Percentiles rank a stretch among this genome's conserved stretches.
These are phyloP conservation scores for Harlomillsia oculata DNA, from an alignment of 1,140 invertebrate species.

Conservation along the genomic window DNA sequence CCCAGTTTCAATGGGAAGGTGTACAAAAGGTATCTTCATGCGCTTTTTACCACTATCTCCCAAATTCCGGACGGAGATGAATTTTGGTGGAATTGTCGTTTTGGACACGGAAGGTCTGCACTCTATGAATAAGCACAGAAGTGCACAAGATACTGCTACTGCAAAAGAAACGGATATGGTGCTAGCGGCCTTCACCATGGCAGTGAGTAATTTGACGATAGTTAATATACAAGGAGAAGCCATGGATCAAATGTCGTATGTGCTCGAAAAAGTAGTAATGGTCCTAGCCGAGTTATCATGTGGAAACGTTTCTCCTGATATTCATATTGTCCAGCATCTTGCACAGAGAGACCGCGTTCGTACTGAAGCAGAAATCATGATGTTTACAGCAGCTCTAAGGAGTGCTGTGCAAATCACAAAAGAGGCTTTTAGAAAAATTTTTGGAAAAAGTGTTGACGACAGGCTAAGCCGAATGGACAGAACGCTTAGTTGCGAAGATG, in stretches of 20 bases:
- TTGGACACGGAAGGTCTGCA: constrained; percentile 24
- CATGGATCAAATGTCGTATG: constrained; percentile 1
- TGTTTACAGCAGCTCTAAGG: constrained; percentile 8
- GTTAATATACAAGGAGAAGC: constrained; percentile 17
- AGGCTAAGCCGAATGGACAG: constrained; percentile 6
- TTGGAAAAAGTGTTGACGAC: neutral
- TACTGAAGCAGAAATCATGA: neutral
- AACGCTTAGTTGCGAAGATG: neutral
- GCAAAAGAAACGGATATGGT: constrained; percentile 10
- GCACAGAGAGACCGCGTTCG: neutral
- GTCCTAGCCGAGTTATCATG: constrained; percentile 5
- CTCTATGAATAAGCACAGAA: constrained; percentile 12
- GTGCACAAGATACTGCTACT: neutral
- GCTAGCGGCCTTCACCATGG: constrained; percentile 18
- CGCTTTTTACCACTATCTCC: constrained; percentile 2
- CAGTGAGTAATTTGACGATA: constrained; percentile 15
- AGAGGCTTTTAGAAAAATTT: neutral
- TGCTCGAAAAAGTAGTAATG: constrained; percentile 12
- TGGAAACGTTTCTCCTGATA: constrained; percentile 13
- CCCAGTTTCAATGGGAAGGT: constrained; percentile 10
- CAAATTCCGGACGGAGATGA: neutral
- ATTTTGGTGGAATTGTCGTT: constrained; percentile 14
- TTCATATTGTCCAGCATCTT: constrained; percentile 19
- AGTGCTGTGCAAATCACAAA: constrained; percentile 2
- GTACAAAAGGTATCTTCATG: constrained; percentile 20